A percentile compares a stretch with the other conserved stretches of the same genome.
These are phyloP conservation scores for Galeruca laticollis DNA, from an alignment of 2,888 invertebrate genomes.

Conservation along the genomic window DNA sequence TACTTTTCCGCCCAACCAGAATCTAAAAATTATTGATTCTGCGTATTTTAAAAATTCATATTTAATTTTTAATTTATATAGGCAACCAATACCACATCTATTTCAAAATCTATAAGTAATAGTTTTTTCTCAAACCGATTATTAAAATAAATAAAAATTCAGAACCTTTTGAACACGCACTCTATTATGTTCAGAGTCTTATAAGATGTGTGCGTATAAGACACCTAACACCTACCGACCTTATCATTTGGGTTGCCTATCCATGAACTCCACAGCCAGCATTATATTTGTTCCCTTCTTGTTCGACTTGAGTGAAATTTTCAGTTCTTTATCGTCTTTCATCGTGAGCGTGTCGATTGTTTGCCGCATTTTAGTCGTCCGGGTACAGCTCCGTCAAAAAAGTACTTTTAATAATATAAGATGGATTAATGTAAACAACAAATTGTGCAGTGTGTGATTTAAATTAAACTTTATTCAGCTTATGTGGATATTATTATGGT, in stretches of 20 bases:
- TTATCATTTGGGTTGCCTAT: slow-evolving; percentile 16
- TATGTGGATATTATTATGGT: slow-evolving; percentile 28
- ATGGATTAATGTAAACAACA: slow-evolving; percentile 28
- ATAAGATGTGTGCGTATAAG: neutral
- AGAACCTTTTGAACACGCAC: neutral
- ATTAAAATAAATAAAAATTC: neutral
- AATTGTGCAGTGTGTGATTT: slow-evolving; percentile 18
- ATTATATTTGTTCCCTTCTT: neutral
- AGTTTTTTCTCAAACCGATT: too few species aligned
- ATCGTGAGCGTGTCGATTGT: slow-evolving; percentile 15
- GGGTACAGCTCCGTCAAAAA: slow-evolving; percentile 38
- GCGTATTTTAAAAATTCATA: too few species aligned
- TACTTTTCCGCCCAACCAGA: too few species aligned
- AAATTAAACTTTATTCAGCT: slow-evolving; percentile 13
- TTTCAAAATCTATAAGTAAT: too few species aligned
- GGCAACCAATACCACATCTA: neutral
- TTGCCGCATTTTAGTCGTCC: slow-evolving; percentile 27
- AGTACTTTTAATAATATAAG: slow-evolving; percentile 18
- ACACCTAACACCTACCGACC: neutral
- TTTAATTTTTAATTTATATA: too few species aligned
- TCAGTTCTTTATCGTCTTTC: slow-evolving; percentile 46
- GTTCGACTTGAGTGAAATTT: slow-evolving; percentile 38
- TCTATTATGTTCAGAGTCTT: too few species aligned
- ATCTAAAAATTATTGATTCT: too few species aligned
- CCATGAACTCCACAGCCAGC: slow-evolving; percentile 4